Evolutionary conservation across 1,140 invertebrate species (phyloP).

Genomic region (Pachyrhynchus sulphureomaculatus): DNA sequence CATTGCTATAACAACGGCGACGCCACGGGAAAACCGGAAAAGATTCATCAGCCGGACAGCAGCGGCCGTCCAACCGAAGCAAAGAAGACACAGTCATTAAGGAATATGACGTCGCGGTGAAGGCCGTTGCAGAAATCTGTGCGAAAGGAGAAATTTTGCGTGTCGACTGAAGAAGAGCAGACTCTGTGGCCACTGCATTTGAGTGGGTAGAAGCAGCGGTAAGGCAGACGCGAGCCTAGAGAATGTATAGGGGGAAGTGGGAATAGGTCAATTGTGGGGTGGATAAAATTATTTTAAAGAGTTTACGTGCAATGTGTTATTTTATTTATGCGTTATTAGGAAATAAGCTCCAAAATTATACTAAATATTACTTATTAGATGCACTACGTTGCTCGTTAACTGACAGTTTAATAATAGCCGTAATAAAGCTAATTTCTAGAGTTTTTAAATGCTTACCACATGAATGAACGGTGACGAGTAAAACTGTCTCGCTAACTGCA

Average conservation of each 20-base stretch:
- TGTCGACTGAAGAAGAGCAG: conserved; percentile 1
- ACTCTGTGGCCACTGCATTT: background rate
- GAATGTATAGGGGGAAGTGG: conserved; percentile 3
- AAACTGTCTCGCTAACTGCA: no score
- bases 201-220: background rate
- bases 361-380: no score
- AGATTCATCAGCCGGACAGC: background rate
- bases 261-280: conserved; percentile 11
- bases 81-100: conserved; percentile 7
- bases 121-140: conserved; percentile 1
- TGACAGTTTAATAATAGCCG: no score
- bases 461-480: no score
- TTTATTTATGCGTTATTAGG: no score
- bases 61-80: conserved; percentile 3
- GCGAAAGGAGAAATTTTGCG: conserved; percentile 14
- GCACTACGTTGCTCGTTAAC: no score
- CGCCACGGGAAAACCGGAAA: background rate
- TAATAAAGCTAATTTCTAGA: no score
- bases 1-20: background rate
- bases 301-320: no score
- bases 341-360: no score
- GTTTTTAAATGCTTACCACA: no score
- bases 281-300: background rate
- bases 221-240: background rate
- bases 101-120: background rate